Evolutionary conservation across 92 coral and sea anemone species (phyloP).

Genomic region (Galaxea fascicularis): DNA sequence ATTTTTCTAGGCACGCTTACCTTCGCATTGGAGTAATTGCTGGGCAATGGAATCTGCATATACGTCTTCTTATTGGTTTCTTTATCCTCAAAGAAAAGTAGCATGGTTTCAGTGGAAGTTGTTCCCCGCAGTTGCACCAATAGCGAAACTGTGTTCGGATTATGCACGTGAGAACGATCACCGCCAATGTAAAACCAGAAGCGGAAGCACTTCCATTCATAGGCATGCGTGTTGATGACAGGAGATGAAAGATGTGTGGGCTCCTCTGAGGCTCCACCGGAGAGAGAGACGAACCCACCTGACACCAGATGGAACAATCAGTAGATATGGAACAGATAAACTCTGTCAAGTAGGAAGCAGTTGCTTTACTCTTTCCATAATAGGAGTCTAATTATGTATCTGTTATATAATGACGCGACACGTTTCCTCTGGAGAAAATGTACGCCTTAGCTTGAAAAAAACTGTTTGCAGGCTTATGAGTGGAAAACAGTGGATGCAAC

Average conservation of each 20-base stretch:
- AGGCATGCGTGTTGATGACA: constrained; percentile 21
- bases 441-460: too few species aligned
- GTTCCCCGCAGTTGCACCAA: neutral
- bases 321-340: neutral
- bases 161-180: neutral
- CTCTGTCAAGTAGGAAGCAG: neutral
- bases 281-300: constrained; percentile 19
- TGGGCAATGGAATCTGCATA: constrained; percentile 25
- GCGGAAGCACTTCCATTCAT: constrained; percentile 69
- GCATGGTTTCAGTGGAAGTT: neutral
- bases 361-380: too few species aligned
- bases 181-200: constrained; percentile 54
- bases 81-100: constrained; percentile 19
- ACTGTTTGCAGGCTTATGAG: too few species aligned
- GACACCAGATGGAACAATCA: neutral
- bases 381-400: too few species aligned
- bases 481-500: too few species aligned
- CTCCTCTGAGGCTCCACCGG: neutral
- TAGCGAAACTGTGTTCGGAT: neutral
- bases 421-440: too few species aligned
- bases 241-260: constrained; percentile 17
- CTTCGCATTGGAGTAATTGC: constrained; percentile 19
- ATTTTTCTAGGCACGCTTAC: neutral
- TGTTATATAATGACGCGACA: too few species aligned
- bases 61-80: neutral